These are phyloP conservation scores for Pipra filicauda DNA, from an alignment of 2,113 vertebrate species.

Conservation along the genomic window DNA sequence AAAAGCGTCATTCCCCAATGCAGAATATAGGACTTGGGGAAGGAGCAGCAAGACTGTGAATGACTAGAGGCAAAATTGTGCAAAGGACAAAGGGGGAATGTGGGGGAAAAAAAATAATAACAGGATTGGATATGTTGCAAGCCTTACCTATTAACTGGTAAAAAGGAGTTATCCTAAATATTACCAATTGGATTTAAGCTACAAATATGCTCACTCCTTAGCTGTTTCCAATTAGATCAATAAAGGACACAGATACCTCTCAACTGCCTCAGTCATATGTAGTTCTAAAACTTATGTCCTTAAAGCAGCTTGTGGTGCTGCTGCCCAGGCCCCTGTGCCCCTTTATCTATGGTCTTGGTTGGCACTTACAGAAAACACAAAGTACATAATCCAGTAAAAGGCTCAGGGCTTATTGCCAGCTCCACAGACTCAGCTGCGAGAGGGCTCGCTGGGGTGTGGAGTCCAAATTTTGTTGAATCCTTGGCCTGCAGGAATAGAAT, in stretches of 20 bases:
- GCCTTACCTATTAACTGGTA: not conserved
- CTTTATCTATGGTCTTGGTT: not conserved
- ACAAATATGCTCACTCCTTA: not conserved
- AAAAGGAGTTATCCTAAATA: not conserved
- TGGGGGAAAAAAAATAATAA: not conserved
- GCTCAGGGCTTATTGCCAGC: not conserved
- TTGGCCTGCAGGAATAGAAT: slow-evolving; percentile 39
- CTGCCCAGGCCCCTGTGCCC: not conserved
- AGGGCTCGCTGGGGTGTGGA: not conserved
- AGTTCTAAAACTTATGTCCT: not conserved
- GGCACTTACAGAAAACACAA: not conserved
- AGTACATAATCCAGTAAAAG: not conserved
- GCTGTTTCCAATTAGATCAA: not conserved
- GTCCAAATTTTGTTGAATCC: slow-evolving; percentile 32
- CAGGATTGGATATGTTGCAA: not conserved
- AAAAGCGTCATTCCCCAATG: not conserved
- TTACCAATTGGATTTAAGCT: not conserved
- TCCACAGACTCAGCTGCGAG: slow-evolving; percentile 23
- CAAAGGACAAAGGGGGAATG: not conserved
- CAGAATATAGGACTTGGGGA: not conserved
- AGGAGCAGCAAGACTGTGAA: not conserved
- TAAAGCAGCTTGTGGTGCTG: not conserved
- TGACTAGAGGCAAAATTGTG: not conserved
- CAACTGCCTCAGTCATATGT: not conserved
- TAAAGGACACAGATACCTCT: not conserved